phyloP scores from a whole-genome alignment of 2,113 vertebrate genomes.

The Phaethornis superciliosus region DNA sequence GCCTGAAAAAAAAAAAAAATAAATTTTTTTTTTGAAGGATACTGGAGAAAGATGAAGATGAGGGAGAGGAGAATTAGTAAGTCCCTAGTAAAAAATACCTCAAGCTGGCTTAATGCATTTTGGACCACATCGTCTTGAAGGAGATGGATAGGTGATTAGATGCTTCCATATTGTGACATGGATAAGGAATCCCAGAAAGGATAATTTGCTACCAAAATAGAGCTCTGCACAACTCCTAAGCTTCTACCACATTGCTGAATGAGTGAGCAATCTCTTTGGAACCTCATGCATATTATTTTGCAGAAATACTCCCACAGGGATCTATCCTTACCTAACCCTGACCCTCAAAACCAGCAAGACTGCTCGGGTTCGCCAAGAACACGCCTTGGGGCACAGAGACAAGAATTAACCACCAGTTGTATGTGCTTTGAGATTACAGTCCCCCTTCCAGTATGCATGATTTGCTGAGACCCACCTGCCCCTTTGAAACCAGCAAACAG shows the following conservation, averaged over 20 bases:
- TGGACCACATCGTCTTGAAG: not conserved
- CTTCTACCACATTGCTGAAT: fast-evolving
- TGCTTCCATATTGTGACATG: not conserved
- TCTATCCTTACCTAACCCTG: slow-evolving; percentile 44
- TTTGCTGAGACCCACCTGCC: not conserved
- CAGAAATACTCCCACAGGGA: not conserved
- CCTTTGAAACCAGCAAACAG: not conserved
- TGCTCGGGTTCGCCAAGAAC: not conserved
- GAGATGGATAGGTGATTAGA: not conserved
- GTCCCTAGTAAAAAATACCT: not conserved
- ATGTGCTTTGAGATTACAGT: not conserved
- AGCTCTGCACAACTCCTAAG: not conserved
- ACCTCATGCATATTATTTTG: not conserved
- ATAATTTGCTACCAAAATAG: fast-evolving
- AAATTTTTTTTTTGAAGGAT: no score
- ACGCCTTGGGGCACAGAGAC: not conserved
- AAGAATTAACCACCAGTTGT: not conserved
- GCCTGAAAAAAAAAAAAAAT: not conserved
- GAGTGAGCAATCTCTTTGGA: not conserved
- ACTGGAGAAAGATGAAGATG: no score
- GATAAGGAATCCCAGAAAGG: not conserved
- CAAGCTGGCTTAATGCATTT: not conserved
- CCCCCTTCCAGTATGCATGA: not conserved
- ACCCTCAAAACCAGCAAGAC: slow-evolving; percentile 22
- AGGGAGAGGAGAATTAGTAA: not conserved